phyloP scores from a whole-genome alignment of 2,888 invertebrate genomes.

The Brachylomia viminalis region DNA sequence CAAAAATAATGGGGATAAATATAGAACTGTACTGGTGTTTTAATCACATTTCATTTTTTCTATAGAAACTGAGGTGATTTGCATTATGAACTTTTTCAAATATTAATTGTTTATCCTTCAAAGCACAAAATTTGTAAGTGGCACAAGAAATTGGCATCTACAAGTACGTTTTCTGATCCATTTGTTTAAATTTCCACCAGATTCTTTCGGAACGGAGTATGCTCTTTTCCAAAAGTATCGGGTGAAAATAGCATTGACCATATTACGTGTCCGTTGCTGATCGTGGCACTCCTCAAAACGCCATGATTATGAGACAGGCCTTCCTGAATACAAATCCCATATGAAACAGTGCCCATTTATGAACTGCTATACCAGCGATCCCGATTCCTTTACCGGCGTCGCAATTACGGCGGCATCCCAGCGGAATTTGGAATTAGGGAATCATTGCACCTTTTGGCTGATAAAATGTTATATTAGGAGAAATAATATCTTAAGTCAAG shows the following conservation, averaged over 20 bases:
- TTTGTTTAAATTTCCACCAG: no score
- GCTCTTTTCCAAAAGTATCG: no score
- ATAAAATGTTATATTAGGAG: no score
- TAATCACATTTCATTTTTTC: background rate
- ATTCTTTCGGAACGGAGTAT: no score
- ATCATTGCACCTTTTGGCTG: no score
- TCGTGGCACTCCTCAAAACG: background rate
- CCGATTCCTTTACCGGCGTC: constrained; percentile 4
- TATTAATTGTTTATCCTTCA: background rate
- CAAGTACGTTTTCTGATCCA: no score
- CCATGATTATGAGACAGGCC: background rate
- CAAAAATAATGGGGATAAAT: background rate
- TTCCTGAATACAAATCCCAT: constrained; percentile 11
- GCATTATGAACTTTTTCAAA: background rate
- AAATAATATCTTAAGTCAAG: constrained; percentile 14
- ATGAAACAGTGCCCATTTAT: constrained; percentile 40
- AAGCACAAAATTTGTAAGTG: background rate
- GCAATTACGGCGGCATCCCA: constrained; percentile 29
- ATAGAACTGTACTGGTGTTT: background rate
- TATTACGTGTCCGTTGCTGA: background rate
- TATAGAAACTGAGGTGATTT: background rate
- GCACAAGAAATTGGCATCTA: background rate
- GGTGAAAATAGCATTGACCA: no score
- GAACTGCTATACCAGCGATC: no score
- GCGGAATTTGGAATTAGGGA: constrained; percentile 33